Evolutionary conservation across 2,113 vertebrate genomes (phyloP), one percentile per base, ranked within the genome.

Genomic region (Caranx ignobilis): DNA sequence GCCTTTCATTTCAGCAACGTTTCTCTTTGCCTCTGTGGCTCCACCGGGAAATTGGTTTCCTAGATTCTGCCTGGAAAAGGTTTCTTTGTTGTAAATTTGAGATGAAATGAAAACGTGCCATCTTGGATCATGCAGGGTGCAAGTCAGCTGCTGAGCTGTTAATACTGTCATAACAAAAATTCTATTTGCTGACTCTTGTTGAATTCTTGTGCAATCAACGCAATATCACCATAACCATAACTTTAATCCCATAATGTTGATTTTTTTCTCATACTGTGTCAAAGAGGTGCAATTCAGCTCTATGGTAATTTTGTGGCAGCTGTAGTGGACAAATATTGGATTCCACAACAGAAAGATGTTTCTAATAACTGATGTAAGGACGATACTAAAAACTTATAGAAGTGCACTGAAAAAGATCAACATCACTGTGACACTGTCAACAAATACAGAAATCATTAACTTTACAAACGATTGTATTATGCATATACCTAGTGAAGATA

Each of bases 221-320:
- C 43, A 47, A 63, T 12, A 48, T 26, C 63, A 37, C 15, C 45
- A 26, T 26, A 26, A 26, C 26, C 26, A 26, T 26, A 26, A 26
- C 26, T 26, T 26, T 1, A 41, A 3, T 59, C 41, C 62, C 47
- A 54, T 56, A 13, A 67, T 54, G 59, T 64, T 75, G 16, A 41
- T 84, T 72, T 50, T 26, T 41, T 66, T 47, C 52, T 48, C 26
- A 79, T 71, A 55, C 37, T 31, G 37, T 41, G 76, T 71, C 65
- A 47, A 43, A 50, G 43, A 87, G n/a, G 32, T 69, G 77, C 67
- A 71, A 77, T 84, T 82, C 64, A 72, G 54, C 55, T 45, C 6
- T 39, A 32, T 62, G 12, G 70, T 72, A 11, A 73, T 68, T 69
- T 71, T 60, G 35, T 56, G 7, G 60, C 18, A 59, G 73, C 43